Conservation (phyloP, 2,113 vertebrate species). For the Oreotrochilus melanogaster region DNA sequence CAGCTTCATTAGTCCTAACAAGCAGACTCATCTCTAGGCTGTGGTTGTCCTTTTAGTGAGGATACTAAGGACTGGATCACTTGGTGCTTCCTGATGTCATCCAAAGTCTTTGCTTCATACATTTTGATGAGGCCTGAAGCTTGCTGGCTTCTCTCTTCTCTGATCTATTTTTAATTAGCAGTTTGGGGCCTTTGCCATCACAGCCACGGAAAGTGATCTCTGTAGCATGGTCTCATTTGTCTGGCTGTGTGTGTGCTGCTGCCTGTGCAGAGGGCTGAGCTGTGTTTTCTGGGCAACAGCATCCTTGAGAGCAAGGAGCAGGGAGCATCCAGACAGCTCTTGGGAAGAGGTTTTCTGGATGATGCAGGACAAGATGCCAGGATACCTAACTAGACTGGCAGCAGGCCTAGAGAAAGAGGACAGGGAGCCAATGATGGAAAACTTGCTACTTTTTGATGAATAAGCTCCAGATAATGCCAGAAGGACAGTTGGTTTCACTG, state of each 20-base stretch:
- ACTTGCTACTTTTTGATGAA: slow-evolving; percentile 8
- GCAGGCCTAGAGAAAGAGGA: not conserved
- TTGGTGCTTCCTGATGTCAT: not conserved
- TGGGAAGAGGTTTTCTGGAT: not conserved
- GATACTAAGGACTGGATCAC: not conserved
- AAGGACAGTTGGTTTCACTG: slow-evolving; percentile 1
- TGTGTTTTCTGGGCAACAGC: not conserved
- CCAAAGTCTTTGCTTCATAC: not conserved
- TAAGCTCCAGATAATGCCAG: not conserved
- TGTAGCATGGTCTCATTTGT: not conserved
- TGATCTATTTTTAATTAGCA: slow-evolving; percentile 36
- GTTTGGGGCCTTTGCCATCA: not conserved
- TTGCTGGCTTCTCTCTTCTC: not conserved
- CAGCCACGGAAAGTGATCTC: not conserved
- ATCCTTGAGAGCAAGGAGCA: not conserved
- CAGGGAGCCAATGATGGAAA: not conserved
- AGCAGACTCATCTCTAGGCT: not conserved
- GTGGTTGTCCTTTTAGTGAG: not conserved
- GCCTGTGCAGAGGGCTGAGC: not conserved
- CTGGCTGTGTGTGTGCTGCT: not conserved
- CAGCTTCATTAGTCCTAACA: not conserved
- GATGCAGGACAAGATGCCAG: slow-evolving; percentile 11
- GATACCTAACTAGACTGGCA: slow-evolving; percentile 4
- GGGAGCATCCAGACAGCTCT: not conserved
- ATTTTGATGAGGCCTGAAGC: slow-evolving; percentile 3